Percentiles rank a stretch among this genome's conserved stretches.
These are phyloP conservation scores for Tokudaia tokunoshimensis DNA, from an alignment of 2,797 vertebrate genomes.

Conservation along the genomic window DNA sequence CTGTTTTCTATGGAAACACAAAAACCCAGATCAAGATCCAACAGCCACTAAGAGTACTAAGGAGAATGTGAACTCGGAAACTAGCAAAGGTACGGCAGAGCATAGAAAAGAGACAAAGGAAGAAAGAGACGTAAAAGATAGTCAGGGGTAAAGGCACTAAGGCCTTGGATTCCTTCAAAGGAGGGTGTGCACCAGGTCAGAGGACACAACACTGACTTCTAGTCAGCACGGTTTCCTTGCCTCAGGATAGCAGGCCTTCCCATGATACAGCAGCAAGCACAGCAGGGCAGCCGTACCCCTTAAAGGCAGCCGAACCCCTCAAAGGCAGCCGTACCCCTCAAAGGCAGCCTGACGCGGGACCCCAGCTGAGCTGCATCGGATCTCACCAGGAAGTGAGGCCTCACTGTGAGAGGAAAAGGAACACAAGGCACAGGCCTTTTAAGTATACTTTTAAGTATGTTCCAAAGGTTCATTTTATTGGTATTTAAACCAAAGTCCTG, in stretches of 20 bases:
- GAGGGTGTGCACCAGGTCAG: neutral
- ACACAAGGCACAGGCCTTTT: neutral
- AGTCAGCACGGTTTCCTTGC: neutral
- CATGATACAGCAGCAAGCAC: neutral
- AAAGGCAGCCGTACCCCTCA: neutral
- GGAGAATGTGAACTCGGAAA: neutral
- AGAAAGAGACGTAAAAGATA: neutral
- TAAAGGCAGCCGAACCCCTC: neutral
- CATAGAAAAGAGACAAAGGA: neutral
- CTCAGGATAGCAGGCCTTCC: neutral
- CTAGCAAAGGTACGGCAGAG: neutral
- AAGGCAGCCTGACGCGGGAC: neutral
- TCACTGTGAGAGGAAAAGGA: neutral
- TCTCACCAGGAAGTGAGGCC: neutral
- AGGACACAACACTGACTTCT: neutral
- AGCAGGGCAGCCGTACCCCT: neutral
- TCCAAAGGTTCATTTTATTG: conserved; percentile 60
- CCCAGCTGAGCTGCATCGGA: neutral
- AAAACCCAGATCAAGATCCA: neutral
- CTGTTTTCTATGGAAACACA: neutral
- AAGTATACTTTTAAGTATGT: conserved; percentile 1
- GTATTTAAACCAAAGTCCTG: conserved; percentile 33
- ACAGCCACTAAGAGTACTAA: neutral
- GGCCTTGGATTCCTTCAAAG: neutral
- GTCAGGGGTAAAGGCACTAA: neutral